phyloP scores from a whole-genome alignment of 2,797 vertebrate genomes.

The Benthosema pterotum region DNA sequence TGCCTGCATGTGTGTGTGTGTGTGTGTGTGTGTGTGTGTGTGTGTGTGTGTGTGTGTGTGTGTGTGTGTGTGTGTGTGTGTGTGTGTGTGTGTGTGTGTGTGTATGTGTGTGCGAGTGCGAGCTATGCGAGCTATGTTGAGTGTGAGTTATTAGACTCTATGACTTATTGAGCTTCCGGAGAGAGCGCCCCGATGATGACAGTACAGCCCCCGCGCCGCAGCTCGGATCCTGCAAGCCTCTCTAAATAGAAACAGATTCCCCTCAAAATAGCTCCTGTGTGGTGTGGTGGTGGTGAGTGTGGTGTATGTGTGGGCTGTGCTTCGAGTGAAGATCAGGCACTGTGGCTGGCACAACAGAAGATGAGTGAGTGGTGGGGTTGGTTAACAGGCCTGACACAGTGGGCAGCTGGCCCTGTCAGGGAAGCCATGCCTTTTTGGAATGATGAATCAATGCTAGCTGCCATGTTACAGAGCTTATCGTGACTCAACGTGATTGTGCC shows the following conservation, averaged over 20 bases:
- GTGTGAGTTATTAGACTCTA: too few species aligned
- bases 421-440: not conserved
- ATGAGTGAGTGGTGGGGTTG: not conserved
- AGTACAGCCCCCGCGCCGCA: conserved; percentile 14
- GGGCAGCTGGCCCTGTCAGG: conserved; percentile 1
- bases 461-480: too few species aligned
- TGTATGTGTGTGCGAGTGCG: conserved; percentile 1
- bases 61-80: not conserved
- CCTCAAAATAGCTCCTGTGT: conserved; percentile 11
- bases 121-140: too few species aligned
- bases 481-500: too few species aligned
- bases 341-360: not conserved
- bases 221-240: not conserved
- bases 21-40: not conserved
- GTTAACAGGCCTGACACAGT: not conserved
- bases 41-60: conserved; percentile 1
- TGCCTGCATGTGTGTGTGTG: conserved; percentile 3
- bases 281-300: too few species aligned
- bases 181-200: conserved; percentile 11
- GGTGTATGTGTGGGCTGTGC: not conserved
- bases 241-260: conserved; percentile 6
- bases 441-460: too few species aligned
- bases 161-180: too few species aligned
- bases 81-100: not conserved
- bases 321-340: not conserved